Conservation (phyloP, 2,797 vertebrate species). For the Anomalospiza imberbis region DNA sequence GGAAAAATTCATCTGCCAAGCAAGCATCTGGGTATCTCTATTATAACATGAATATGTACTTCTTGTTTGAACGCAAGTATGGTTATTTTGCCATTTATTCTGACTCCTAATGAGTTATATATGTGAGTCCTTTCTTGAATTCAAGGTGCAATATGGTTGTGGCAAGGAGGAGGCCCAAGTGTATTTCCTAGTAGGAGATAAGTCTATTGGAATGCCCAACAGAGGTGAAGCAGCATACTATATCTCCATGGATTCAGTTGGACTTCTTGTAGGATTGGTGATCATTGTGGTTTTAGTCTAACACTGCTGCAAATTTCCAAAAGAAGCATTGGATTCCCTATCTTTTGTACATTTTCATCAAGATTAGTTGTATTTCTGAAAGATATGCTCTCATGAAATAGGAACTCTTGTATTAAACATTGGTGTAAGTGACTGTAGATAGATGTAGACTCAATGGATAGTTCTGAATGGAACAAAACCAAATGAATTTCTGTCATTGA, state of each 20-base stretch:
- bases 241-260: neutral
- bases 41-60: fast-evolving
- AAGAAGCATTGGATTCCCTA: neutral
- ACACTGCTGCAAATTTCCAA: neutral
- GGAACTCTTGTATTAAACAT: neutral
- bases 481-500: neutral
- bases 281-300: neutral
- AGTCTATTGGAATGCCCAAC: neutral
- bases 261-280: neutral
- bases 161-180: neutral
- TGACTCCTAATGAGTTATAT: neutral
- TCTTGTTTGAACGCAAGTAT: neutral
- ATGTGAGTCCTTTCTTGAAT: neutral
- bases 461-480: neutral
- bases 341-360: neutral
- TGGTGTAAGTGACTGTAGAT: neutral
- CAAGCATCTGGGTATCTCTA: neutral
- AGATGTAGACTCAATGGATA: neutral
- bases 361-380: neutral
- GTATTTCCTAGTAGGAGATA: neutral
- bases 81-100: neutral
- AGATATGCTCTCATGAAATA: neutral
- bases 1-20: neutral
- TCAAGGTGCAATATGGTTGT: neutral
- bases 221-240: neutral